A percentile compares a stretch with the other conserved stretches of the same genome.
Conservation (phyloP, 2,113 vertebrate species). For the Thymallus thymallus region DNA sequence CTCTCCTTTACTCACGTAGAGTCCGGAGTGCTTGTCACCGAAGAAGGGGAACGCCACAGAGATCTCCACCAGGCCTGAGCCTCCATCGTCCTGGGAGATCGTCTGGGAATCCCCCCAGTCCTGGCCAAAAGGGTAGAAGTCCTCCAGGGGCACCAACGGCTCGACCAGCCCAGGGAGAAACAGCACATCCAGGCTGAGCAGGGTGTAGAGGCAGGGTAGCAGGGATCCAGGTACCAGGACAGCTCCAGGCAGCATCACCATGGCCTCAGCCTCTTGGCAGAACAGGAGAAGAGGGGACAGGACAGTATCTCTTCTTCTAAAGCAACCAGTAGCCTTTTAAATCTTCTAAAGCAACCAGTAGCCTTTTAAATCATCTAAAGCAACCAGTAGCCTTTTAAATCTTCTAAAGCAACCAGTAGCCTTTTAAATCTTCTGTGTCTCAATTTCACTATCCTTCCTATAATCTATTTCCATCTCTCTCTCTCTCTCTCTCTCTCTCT, state of each 20-base stretch:
- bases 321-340: constrained; percentile 33
- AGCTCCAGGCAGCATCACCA: neutral
- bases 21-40: constrained; percentile 86
- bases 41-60: constrained; percentile 92
- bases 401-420: constrained; percentile 30
- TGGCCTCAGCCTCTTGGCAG: constrained; percentile 52
- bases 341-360: constrained; percentile 36
- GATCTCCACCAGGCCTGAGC: constrained; percentile 87
- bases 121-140: constrained; percentile 90
- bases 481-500: constrained; percentile 18
- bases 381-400: constrained; percentile 32
- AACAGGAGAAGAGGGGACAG: constrained; percentile 47
- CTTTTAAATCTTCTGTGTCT: constrained; percentile 26
- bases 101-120: constrained; percentile 79
- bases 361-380: constrained; percentile 26
- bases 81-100: constrained; percentile 90
- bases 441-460: no score
- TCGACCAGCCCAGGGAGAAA: constrained; percentile 42
- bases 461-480: neutral
- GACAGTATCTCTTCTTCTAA: constrained; percentile 33
- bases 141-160: constrained; percentile 80
- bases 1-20: constrained; percentile 87
- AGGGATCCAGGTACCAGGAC: constrained; percentile 36
- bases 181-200: constrained; percentile 65
- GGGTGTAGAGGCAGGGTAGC: constrained; percentile 64